Conservation (phyloP, 1,140 invertebrate genomes). For the Triops cancriformis region DNA sequence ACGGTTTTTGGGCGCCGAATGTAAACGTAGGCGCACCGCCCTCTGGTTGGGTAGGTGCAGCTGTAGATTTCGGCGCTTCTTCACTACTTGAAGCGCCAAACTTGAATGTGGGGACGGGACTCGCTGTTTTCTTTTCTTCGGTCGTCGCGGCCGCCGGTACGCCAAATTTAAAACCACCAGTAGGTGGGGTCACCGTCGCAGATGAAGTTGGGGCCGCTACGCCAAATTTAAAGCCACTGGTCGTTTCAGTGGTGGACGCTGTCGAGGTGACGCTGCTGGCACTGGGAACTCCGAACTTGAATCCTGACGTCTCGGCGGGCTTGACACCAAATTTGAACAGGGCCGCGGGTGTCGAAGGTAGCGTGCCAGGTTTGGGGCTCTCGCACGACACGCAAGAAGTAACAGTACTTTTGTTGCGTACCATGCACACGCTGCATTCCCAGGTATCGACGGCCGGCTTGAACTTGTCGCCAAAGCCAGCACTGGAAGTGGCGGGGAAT, state of each 20-base stretch:
- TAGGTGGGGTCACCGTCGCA: neutral
- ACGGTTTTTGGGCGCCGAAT: neutral
- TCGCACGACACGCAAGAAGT: slow-evolving; percentile 56
- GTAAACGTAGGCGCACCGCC: neutral
- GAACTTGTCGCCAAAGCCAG: slow-evolving; percentile 47
- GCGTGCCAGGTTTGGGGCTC: slow-evolving; percentile 47
- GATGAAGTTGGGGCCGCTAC: neutral
- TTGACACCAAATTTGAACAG: slow-evolving; percentile 25
- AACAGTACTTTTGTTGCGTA: slow-evolving; percentile 50
- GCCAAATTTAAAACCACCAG: slow-evolving; percentile 16
- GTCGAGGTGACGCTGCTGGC: neutral
- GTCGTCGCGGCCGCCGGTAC: neutral
- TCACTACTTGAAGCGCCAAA: slow-evolving; percentile 14
- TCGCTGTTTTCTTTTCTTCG: neutral
- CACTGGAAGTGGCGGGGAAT: slow-evolving; percentile 35
- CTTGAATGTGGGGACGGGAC: neutral
- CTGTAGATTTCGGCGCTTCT: neutral
- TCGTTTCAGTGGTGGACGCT: neutral
- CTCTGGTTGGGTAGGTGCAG: neutral
- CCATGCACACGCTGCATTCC: slow-evolving; percentile 56
- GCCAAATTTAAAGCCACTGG: slow-evolving; percentile 26
- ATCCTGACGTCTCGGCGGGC: slow-evolving; percentile 14
- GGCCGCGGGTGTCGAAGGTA: neutral
- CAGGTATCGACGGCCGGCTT: slow-evolving; percentile 48
- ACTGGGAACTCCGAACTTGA: slow-evolving; percentile 16